Evolutionary conservation across 2,888 invertebrate species (phyloP), one percentile per base, ranked within the genome.

Genomic region (Phania funesta): DNA sequence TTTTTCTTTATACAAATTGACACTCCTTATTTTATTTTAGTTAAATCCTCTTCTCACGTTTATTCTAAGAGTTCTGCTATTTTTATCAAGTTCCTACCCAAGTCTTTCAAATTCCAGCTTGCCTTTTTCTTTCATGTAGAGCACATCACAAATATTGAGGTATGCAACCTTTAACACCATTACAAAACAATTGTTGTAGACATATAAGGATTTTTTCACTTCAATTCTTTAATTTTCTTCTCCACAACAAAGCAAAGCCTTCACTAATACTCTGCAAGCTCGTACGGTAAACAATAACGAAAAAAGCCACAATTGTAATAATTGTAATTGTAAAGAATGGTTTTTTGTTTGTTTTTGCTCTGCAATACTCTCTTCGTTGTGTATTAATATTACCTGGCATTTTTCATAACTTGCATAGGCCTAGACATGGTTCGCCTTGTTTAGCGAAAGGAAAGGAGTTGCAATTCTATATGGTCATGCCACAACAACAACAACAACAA

Each of bases 291-390:
- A 75, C 46, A 70, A 58, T 41, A 65, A 44, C 18, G n/a, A 58
- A 60, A 50, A 67, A 73, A 81, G 58, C 73, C 70, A 75, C 78
- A 82, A 79, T 79, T 73, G 67, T 79, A 76, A 84, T 83, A 77
- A 80, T 68, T 84, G 71, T 82, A 84, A 84, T 84, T 84, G 83
- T 78, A 78, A 71, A 73, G 78, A n/a, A n/a, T n/a, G n/a, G n/a
- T n/a, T n/a, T n/a, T n/a, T n/a, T n/a, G n/a, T n/a, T n/a, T n/a
- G 32, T 46, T 71, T 71, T 65, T 35, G 64, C 16, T 35, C 18
- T 6, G 5, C 22, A 48, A 67, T 54, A n/a, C 29, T 26, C 41
- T 68, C 32, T 60, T 46, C 22, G 50, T 52, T 68, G 16, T 64
- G 22, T 24, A 16, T 29, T 41, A 41, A 48, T 41, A 54, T 41